Percentiles rank a stretch among this genome's conserved stretches.
Conservation (phyloP, 2,888 invertebrate species). For the Sphinx pinastri region DNA sequence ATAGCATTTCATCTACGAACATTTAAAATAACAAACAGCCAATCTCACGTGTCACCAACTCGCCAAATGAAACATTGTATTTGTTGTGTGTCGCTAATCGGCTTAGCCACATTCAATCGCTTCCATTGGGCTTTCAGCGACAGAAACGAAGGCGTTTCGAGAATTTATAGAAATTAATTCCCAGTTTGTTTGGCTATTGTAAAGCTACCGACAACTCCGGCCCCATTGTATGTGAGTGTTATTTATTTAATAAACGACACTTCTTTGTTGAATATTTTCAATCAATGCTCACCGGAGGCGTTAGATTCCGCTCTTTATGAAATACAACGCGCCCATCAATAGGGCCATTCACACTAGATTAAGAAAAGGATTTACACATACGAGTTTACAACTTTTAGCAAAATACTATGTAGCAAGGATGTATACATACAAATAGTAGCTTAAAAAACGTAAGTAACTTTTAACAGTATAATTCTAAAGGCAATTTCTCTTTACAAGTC, state of each 20-base stretch:
- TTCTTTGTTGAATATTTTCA: slow-evolving; percentile 67
- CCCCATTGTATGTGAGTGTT: slow-evolving; percentile 68
- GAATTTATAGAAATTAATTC: slow-evolving; percentile 81
- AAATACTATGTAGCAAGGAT: not conserved
- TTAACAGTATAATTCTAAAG: too few relatives aligned
- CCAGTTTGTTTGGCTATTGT: slow-evolving; percentile 80
- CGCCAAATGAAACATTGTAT: slow-evolving; percentile 61
- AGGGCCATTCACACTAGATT: slow-evolving; percentile 37
- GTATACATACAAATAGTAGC: not conserved
- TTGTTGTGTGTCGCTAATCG: slow-evolving; percentile 80
- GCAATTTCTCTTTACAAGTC: not conserved
- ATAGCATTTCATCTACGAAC: slow-evolving; percentile 9
- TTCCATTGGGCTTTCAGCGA: slow-evolving; percentile 60
- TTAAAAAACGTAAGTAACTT: not conserved
- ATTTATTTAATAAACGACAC: slow-evolving; percentile 80
- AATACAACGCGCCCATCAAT: slow-evolving; percentile 38
- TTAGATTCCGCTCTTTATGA: slow-evolving; percentile 44
- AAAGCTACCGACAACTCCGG: slow-evolving; percentile 66
- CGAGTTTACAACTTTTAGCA: slow-evolving; percentile 14
- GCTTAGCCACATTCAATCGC: slow-evolving; percentile 69
- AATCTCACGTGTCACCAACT: slow-evolving; percentile 63
- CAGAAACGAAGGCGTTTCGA: slow-evolving; percentile 75
- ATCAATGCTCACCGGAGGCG: slow-evolving; percentile 61
- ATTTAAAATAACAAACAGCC: slow-evolving; percentile 57
- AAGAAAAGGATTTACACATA: slow-evolving; percentile 31